Percentiles rank a stretch among this genome's conserved stretches.
phyloP scores from a whole-genome alignment of 2,797 vertebrate species.

The Hypotaenidia philippensis region DNA sequence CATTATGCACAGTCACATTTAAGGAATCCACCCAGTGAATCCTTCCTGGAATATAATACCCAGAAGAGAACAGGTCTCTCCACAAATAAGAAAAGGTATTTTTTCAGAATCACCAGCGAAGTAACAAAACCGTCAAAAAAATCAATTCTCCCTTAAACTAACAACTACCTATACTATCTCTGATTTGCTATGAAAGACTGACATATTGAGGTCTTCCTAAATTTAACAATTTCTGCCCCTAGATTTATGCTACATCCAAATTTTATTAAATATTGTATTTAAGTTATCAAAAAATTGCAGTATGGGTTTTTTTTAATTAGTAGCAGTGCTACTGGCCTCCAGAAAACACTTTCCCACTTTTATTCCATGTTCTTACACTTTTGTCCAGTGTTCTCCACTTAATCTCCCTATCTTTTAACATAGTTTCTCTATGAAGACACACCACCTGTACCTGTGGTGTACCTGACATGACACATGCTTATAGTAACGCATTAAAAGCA shows the following conservation, averaged over 20 bases:
- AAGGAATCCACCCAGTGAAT: neutral
- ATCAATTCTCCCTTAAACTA: neutral
- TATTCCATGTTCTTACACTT: neutral
- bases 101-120: neutral
- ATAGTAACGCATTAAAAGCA: neutral
- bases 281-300: neutral
- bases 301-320: neutral
- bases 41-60: neutral
- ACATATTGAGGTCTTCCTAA: neutral
- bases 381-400: neutral
- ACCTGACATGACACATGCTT: neutral
- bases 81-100: neutral
- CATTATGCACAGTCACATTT: slow-evolving; percentile 32
- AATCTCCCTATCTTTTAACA: neutral
- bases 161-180: neutral
- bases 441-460: neutral
- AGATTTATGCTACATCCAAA: neutral
- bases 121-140: neutral
- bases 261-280: neutral
- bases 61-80: neutral
- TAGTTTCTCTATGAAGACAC: neutral
- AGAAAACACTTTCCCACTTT: neutral
- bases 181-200: neutral
- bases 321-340: neutral
- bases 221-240: neutral